Base-by-base conservation (phyloP, 2,113 vertebrate genomes). In the Solenodon paradoxus region DNA sequence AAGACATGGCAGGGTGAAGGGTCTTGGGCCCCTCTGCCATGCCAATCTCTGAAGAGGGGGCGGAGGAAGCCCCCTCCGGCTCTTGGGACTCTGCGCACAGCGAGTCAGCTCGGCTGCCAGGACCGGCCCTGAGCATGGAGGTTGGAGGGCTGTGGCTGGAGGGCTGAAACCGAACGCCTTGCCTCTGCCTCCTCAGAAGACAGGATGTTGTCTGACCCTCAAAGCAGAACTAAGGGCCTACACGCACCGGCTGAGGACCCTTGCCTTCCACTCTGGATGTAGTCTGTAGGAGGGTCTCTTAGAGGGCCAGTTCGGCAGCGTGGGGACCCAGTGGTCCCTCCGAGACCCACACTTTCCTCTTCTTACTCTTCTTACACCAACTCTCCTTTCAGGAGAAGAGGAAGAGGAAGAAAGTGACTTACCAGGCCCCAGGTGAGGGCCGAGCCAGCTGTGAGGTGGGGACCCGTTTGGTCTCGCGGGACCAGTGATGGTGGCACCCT, bases 401-500 rank as follows among this genome's bases (percentile, higher is more conserved):
- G 47, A 22, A 30, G 3, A n/a, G 47, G 32, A 47, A 59, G 63
- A 64, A 72, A 38, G 22, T 9, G n/a, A 98, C 98, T 99, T 96
- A 99, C 98, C 95, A 12, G 98, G 97, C 80, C 98, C 97, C 20
- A 98, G 81, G 45, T 97, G 92, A 80, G 99, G 98, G 9, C 97
- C 97, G 1, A 99, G 98, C 98, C 98, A 98, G 96, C 98, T 98
- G 77, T 94, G 97, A 5, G 98, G 98, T 8, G 98, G 98, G 15
- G 98, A 98, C 63, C 98, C 84, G 0, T n/a, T n/a, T n/a, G n/a
- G n/a, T n/a, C n/a, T n/a, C n/a, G n/a, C n/a, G n/a, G n/a, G n/a
- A n/a, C n/a, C n/a, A n/a, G n/a, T n/a, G n/a, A n/a, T n/a, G n/a
- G n/a, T n/a, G n/a, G n/a, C n/a, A n/a, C n/a, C n/a, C n/a, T n/a